These are phyloP conservation scores for Xenops minutus DNA, from an alignment of 2,797 vertebrate genomes.

Conservation along the genomic window DNA sequence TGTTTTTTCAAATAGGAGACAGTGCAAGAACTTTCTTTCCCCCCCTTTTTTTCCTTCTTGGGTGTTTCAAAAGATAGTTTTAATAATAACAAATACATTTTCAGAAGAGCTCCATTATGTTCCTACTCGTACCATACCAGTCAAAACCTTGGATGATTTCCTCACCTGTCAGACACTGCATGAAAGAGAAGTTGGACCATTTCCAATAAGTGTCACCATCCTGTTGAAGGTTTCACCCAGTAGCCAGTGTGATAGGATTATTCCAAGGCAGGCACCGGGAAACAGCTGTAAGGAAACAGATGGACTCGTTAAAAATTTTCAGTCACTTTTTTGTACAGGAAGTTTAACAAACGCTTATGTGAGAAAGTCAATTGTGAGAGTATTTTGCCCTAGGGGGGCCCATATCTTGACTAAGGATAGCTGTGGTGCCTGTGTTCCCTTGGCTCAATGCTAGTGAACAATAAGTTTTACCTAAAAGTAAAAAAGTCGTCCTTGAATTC, in stretches of 20 bases:
- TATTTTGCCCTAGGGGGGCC: background rate
- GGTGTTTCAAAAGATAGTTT: background rate
- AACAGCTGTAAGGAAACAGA: constrained; percentile 54
- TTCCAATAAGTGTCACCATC: background rate
- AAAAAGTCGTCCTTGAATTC: background rate
- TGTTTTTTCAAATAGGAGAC: background rate
- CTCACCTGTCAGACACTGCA: background rate
- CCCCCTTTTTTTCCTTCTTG: background rate
- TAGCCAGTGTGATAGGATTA: background rate
- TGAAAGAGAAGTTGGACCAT: background rate
- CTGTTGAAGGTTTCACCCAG: background rate
- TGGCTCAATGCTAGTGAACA: accelerated
- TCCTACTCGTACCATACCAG: background rate
- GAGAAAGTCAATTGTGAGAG: background rate
- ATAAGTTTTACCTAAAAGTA: background rate
- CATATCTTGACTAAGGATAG: background rate
- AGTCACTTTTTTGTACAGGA: background rate
- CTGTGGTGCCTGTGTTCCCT: background rate
- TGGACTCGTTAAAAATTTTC: background rate
- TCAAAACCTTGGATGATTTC: background rate
- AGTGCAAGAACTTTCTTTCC: background rate
- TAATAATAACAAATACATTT: background rate
- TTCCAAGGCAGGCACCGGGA: background rate
- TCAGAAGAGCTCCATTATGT: background rate
- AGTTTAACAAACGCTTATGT: background rate